Base-by-base conservation (phyloP, 2,888 invertebrate species). In the Drosophila acutilabella region DNA sequence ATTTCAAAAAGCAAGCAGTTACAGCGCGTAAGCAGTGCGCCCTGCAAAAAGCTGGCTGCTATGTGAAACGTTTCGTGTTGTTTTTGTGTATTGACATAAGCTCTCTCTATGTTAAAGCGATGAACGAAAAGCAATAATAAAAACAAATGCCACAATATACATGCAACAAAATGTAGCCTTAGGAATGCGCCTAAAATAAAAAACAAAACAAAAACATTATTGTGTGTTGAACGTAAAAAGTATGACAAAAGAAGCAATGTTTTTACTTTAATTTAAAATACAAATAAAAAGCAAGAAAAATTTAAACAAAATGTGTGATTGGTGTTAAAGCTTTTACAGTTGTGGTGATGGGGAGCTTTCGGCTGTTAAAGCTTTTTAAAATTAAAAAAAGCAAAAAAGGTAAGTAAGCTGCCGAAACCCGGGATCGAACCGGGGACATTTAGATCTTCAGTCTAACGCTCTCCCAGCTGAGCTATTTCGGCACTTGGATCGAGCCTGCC, bases 381-480 rank as follows among this genome's bases (percentile, higher is more conserved):
- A 11, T 36, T 20, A 7, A 33, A 42, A 36, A 14, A 44, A 45
- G 18, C 8, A 23, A 18, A 13, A 41, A 20, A n/a, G n/a, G 6
- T 1, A n/a, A 45, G 40, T 6, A 7, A 4, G 8, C 13, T 95
- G 95, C 94, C 95, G 94, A 95, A 95, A 95, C 95, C 94, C 93
- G 94, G 94, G 94, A 95, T 95, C 93, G 95, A 95, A 95, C 95
- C 94, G 93, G 95, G 95, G 94, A 95, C 95, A 94, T 95, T 95
- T 94, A 95, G 94, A 95, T 94, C 94, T 95, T 94, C 94, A 95
- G 94, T 95, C 95, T 95, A 95, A 95, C 95, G 95, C 95, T 95
- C 95, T 95, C 95, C 95, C 95, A 95, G 95, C 95, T 95, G 95
- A 95, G 95, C 95, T 95, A 95, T 95, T 95, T 95, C 95, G 95